These are phyloP conservation scores for Tachuris rubrigastra DNA, from an alignment of 2,113 vertebrate genomes.

Conservation along the genomic window DNA sequence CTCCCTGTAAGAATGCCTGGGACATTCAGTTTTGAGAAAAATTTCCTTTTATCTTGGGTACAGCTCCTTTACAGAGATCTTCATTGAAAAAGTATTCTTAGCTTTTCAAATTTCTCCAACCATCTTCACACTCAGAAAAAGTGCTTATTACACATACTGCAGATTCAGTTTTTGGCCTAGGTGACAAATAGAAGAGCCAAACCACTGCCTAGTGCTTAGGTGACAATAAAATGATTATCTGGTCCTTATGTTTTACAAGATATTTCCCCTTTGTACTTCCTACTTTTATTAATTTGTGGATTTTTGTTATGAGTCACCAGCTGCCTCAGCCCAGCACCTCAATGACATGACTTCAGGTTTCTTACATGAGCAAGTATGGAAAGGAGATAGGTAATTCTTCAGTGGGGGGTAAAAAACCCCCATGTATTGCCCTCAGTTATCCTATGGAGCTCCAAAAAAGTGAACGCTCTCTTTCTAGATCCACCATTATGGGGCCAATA, in stretches of 20 bases:
- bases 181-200: background rate
- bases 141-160: background rate
- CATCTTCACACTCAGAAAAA: no score
- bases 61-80: background rate
- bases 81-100: background rate
- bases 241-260: background rate
- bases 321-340: background rate
- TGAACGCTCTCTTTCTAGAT: background rate
- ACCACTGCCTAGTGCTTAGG: background rate
- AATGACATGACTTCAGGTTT: background rate
- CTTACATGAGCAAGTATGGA: rapidly evolving
- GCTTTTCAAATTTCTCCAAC: background rate
- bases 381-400: background rate
- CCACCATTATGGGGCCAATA: background rate
- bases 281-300: background rate
- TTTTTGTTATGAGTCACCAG: background rate
- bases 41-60: background rate
- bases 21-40: background rate
- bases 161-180: background rate
- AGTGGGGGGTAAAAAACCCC: background rate
- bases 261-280: background rate
- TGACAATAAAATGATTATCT: background rate
- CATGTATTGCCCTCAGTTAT: background rate
- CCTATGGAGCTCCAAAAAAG: background rate
- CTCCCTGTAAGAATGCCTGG: no score